Evolutionary conservation across 2,797 vertebrate species (phyloP).

Genomic region (Luscinia megarhynchos): DNA sequence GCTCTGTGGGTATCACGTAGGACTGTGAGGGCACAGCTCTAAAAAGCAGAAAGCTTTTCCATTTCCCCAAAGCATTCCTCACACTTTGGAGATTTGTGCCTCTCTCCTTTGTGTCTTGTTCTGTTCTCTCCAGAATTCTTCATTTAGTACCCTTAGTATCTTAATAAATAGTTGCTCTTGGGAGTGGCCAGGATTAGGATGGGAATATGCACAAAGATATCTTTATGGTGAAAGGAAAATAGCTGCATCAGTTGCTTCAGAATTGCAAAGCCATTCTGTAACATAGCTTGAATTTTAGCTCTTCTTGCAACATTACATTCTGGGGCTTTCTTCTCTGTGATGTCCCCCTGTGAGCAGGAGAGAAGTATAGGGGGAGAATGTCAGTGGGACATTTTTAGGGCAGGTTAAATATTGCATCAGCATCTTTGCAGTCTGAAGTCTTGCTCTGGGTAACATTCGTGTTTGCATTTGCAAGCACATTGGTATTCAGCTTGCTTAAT

Average conservation of each 20-base stretch:
- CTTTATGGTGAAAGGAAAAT: neutral
- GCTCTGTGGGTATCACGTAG: neutral
- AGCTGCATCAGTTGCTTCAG: neutral
- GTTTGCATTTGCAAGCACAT: constrained; percentile 9
- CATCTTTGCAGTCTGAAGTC: constrained; percentile 1
- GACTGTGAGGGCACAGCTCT: neutral
- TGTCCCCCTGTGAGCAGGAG: neutral
- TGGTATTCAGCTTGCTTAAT: constrained; percentile 56
- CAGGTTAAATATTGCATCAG: constrained; percentile 6
- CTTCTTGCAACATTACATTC: neutral
- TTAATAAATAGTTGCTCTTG: neutral
- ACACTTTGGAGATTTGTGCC: neutral
- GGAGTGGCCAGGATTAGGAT: neutral
- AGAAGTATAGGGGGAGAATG: neutral
- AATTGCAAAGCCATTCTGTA: neutral
- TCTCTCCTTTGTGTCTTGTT: neutral
- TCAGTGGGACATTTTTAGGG: constrained; percentile 8
- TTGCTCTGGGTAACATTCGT: neutral
- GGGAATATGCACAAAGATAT: neutral
- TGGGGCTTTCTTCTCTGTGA: neutral
- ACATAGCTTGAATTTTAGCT: neutral
- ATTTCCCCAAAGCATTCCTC: neutral
- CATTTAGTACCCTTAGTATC: neutral
- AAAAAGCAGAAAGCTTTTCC: neutral
- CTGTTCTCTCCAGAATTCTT: neutral